Conservation (phyloP, 2,113 vertebrate species). For the Suricata suricatta region DNA sequence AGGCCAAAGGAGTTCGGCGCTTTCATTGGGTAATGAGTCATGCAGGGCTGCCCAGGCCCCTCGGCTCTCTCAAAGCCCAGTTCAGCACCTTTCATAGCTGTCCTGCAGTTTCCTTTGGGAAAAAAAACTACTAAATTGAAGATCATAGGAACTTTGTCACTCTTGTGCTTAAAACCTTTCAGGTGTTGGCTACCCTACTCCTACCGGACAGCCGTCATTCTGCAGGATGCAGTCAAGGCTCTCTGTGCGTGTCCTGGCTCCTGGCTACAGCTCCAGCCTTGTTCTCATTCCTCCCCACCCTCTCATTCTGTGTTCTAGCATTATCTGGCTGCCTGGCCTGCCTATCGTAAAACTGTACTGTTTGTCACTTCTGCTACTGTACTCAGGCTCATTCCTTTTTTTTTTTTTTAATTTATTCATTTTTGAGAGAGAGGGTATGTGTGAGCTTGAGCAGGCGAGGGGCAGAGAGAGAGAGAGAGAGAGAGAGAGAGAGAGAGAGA, state of each 20-base stretch:
- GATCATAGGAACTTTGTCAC: neutral
- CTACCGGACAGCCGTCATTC: neutral
- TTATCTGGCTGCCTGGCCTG: neutral
- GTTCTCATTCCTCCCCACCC: neutral
- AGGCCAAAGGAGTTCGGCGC: neutral
- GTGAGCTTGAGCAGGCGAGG: too few species aligned
- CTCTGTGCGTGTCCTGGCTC: neutral
- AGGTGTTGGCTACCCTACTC: neutral
- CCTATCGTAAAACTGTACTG: neutral
- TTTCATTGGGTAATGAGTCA: neutral
- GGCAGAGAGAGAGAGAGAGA: too few species aligned
- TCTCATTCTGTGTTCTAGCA: neutral
- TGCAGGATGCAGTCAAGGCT: neutral
- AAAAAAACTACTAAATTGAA: neutral
- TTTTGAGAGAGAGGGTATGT: too few species aligned
- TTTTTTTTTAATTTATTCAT: too few species aligned
- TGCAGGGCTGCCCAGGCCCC: neutral
- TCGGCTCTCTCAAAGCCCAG: neutral
- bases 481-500: too few species aligned
- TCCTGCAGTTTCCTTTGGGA: neutral
- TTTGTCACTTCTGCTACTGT: neutral
- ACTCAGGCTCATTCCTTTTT: neutral
- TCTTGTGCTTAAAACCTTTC: neutral
- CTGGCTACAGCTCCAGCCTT: neutral
- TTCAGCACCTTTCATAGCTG: neutral